Conservation (phyloP, 1,140 invertebrate species). For the Neoseiulus cucumeris region DNA sequence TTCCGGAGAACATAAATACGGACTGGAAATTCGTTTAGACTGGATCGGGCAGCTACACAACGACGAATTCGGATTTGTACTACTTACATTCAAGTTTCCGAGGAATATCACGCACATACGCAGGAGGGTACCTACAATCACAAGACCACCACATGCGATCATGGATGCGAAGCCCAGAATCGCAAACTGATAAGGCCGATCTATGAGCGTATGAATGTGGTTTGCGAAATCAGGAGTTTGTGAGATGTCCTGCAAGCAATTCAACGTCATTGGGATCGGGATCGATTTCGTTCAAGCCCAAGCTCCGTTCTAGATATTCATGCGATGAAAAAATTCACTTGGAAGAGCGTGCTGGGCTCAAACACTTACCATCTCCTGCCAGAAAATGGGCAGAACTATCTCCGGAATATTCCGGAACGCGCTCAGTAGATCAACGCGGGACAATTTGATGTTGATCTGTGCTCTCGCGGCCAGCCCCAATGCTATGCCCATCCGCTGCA, state of each 20-base stretch:
- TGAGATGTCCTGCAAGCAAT: not conserved
- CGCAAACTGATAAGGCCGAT: not conserved
- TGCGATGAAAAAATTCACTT: not conserved
- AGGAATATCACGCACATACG: not conserved
- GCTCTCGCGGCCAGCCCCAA: slow-evolving; percentile 11
- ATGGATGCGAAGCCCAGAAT: not conserved
- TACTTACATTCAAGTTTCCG: too few relatives aligned
- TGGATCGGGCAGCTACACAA: too few relatives aligned
- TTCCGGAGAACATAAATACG: too few relatives aligned
- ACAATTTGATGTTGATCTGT: slow-evolving; percentile 14
- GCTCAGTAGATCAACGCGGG: slow-evolving; percentile 3
- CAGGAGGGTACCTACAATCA: not conserved
- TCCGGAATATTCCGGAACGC: slow-evolving; percentile 18
- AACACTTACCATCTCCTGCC: slow-evolving; percentile 15
- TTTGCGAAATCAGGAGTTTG: not conserved
- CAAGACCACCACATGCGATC: not conserved
- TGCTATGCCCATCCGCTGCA: slow-evolving; percentile 9
- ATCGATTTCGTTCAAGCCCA: not conserved
- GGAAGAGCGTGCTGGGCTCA: not conserved
- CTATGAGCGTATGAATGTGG: not conserved
- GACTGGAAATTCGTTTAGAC: too few relatives aligned
- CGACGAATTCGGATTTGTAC: too few relatives aligned
- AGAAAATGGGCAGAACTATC: slow-evolving; percentile 20
- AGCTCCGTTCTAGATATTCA: not conserved
- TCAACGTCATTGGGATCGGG: not conserved